These are phyloP conservation scores for Saxidomus purpurata DNA, from an alignment of 1,140 invertebrate species.

Conservation along the genomic window DNA sequence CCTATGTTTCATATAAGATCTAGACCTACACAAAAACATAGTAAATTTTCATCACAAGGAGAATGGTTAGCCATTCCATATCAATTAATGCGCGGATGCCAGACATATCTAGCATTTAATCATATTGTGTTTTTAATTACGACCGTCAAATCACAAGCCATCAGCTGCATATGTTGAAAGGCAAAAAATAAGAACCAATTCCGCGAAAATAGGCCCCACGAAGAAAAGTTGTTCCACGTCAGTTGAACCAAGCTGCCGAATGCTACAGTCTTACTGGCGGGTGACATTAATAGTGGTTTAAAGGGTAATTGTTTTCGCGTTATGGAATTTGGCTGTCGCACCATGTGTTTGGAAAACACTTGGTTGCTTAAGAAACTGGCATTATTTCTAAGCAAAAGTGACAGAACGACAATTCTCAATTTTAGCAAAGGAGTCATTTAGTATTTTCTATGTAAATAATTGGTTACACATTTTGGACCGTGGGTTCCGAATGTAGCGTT, in stretches of 20 bases:
- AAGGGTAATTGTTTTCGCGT: conserved; percentile 40
- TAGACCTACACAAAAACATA: too few species aligned
- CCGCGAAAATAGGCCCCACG: conserved; percentile 5
- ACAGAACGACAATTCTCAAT: conserved; percentile 28
- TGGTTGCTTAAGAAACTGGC: conserved; percentile 30
- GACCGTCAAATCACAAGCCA: conserved; percentile 1
- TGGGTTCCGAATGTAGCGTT: conserved; percentile 20
- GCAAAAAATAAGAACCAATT: conserved; percentile 21
- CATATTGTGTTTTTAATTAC: conserved; percentile 49
- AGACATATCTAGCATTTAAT: conserved; percentile 16
- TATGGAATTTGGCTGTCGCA: conserved; percentile 5
- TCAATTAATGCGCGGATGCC: conserved; percentile 35
- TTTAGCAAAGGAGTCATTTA: conserved; percentile 36
- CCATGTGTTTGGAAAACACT: conserved; percentile 22
- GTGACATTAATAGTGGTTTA: conserved; percentile 26
- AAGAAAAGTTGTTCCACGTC: not conserved
- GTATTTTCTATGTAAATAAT: conserved; percentile 46
- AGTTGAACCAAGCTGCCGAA: not conserved
- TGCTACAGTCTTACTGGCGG: not conserved
- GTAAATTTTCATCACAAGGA: too few species aligned
- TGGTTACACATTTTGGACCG: conserved; percentile 25
- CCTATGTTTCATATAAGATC: too few species aligned
- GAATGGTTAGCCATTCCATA: conserved; percentile 9
- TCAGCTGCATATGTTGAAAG: conserved; percentile 24
- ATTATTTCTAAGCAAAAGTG: not conserved